Conservation (phyloP, 2,113 vertebrate species). For the Equus quagga region DNA sequence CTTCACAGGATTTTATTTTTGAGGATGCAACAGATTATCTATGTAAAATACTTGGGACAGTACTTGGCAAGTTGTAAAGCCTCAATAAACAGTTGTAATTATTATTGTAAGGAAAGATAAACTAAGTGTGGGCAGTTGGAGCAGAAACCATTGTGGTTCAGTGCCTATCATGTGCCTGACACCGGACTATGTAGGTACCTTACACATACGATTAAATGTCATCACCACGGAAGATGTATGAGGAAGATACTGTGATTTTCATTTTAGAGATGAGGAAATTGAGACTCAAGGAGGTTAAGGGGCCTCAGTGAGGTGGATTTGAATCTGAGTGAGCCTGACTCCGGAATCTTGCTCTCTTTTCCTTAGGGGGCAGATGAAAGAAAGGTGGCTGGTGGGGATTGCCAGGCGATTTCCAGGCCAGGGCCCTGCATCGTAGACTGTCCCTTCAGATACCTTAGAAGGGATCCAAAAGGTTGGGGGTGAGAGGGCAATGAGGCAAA, state of each 20-base stretch:
- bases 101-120: background rate
- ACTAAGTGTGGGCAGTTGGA: background rate
- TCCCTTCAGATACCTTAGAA: background rate
- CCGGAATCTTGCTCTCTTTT: constrained; percentile 7
- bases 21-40: background rate
- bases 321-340: background rate
- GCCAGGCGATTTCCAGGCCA: background rate
- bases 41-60: background rate
- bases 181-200: background rate
- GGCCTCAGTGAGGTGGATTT: background rate
- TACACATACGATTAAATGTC: background rate
- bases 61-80: background rate
- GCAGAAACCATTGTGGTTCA: background rate
- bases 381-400: background rate
- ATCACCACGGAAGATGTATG: background rate
- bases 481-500: background rate
- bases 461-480: background rate
- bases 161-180: background rate
- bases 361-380: background rate
- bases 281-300: background rate
- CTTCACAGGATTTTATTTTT: background rate
- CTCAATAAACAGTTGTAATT: background rate
- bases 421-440: background rate
- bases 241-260: background rate
- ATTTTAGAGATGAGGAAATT: constrained; percentile 21